Evolutionary conservation across 2,113 vertebrate species (phyloP).

Genomic region (Seriola aureovittata): DNA sequence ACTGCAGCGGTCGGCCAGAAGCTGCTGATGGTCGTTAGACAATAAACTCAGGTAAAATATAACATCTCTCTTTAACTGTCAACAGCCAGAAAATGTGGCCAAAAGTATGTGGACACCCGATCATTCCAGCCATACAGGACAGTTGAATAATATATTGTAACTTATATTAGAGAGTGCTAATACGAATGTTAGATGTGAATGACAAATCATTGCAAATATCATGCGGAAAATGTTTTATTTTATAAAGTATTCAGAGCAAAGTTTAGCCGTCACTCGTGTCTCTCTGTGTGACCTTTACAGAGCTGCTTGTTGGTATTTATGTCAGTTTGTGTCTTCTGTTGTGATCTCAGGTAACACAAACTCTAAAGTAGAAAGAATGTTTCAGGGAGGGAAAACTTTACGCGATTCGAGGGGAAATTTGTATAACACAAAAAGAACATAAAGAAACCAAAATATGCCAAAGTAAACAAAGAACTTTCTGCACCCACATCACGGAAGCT

Average conservation of each 20-base stretch:
- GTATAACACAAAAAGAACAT: no score
- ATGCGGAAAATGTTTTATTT: background rate
- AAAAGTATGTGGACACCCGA: no score
- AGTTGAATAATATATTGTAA: no score
- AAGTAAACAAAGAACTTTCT: no score
- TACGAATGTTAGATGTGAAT: background rate
- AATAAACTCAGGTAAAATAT: no score
- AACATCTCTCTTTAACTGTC: no score
- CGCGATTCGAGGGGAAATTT: background rate
- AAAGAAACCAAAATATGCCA: no score
- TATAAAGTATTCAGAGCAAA: background rate
- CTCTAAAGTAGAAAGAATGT: background rate
- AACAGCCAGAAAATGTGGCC: no score
- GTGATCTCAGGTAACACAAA: conserved; percentile 7
- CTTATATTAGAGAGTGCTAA: no score
- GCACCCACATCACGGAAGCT: no score
- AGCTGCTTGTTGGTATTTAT: conserved; percentile 37
- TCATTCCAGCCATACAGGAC: no score
- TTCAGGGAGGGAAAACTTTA: background rate
- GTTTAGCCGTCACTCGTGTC: background rate
- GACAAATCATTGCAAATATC: background rate
- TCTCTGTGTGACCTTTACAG: conserved; percentile 24
- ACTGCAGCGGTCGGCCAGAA: background rate
- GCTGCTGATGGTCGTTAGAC: background rate
- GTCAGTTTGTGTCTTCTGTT: conserved; percentile 33